These are phyloP conservation scores for Agrypnia vestita DNA, from an alignment of 1,140 invertebrate genomes.

Conservation along the genomic window DNA sequence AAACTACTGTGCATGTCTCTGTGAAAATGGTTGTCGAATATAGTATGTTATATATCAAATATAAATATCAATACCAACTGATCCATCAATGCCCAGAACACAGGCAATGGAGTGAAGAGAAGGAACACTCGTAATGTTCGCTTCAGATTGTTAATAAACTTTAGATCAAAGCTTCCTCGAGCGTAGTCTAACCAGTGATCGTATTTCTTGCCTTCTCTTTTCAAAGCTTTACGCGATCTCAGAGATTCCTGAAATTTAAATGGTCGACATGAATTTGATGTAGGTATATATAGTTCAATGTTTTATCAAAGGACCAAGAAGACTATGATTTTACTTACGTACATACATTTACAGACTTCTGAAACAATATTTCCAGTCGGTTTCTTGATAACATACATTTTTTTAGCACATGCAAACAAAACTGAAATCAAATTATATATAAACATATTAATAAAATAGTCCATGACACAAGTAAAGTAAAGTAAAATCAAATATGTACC, in stretches of 20 bases:
- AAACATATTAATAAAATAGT: too few species aligned
- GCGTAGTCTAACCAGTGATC: conserved; percentile 89
- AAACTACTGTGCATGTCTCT: too few species aligned
- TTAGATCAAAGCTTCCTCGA: conserved; percentile 78
- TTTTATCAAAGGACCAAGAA: neutral
- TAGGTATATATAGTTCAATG: neutral
- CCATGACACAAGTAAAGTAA: too few species aligned
- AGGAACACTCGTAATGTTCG: conserved; percentile 80
- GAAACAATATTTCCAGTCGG: conserved; percentile 89
- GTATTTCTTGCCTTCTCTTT: conserved; percentile 69
- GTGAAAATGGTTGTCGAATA: too few species aligned
- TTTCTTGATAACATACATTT: conserved; percentile 83
- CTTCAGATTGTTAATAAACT: conserved; percentile 85
- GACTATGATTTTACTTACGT: conserved; percentile 73
- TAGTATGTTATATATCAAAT: too few species aligned
- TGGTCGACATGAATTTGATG: too few species aligned
- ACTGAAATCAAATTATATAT: conserved; percentile 73
- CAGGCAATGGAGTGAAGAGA: conserved; percentile 87
- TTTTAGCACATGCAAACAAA: conserved; percentile 83
- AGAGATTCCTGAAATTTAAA: conserved; percentile 18
- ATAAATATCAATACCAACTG: too few species aligned
- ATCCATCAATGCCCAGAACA: conserved; percentile 93
- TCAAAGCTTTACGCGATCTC: conserved; percentile 64
- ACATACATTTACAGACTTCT: conserved; percentile 83
- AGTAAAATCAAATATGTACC: too few species aligned